Conservation (phyloP, 2,113 vertebrate genomes). For the Monarcha castaneiventris region DNA sequence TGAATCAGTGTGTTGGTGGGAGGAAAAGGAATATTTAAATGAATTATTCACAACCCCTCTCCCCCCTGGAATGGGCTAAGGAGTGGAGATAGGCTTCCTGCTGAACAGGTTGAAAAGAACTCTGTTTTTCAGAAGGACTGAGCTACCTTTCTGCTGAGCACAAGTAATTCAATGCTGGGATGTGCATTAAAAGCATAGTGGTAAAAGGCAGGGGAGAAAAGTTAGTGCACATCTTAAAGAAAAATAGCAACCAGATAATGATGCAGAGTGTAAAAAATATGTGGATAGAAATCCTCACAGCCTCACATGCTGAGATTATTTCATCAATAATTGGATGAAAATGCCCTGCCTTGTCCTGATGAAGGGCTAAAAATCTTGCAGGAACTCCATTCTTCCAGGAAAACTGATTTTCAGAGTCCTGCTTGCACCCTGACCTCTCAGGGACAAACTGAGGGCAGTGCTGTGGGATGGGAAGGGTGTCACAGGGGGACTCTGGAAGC, state of each 20-base stretch:
- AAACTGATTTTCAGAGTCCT: neutral
- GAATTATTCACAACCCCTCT: slow-evolving; percentile 52
- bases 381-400: neutral
- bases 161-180: neutral
- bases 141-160: slow-evolving; percentile 45
- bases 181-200: neutral
- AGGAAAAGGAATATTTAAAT: slow-evolving; percentile 47
- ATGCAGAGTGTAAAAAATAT: neutral
- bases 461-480: neutral
- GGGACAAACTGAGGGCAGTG: neutral
- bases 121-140: slow-evolving; percentile 24
- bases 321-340: neutral
- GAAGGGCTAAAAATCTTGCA: neutral
- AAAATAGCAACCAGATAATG: neutral
- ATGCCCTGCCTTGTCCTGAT: neutral
- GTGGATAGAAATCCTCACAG: neutral
- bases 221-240: neutral
- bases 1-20: slow-evolving; percentile 5
- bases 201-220: neutral
- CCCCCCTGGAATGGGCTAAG: neutral
- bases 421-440: neutral
- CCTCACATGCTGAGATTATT: neutral
- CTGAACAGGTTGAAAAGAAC: slow-evolving; percentile 56
- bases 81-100: slow-evolving; percentile 35
- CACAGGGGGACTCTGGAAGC: neutral